phyloP scores from a whole-genome alignment of 2,888 invertebrate species.

The Aphodius granarius region DNA sequence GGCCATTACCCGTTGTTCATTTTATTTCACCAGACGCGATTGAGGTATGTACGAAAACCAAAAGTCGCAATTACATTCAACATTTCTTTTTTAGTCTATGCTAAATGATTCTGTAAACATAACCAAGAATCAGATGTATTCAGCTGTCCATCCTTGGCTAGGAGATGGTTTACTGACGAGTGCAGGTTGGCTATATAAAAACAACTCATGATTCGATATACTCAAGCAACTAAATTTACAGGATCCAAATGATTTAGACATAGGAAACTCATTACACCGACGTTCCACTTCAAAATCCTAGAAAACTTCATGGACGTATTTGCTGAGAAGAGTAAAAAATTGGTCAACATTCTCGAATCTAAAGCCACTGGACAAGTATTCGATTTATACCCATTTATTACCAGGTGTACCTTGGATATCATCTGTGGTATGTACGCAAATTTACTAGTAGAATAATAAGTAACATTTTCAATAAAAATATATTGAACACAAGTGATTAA shows the following conservation, averaged over 20 bases:
- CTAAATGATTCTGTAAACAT: conserved; percentile 25
- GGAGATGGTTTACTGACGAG: conserved; percentile 24
- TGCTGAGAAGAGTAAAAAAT: conserved; percentile 11
- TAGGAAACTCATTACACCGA: conserved; percentile 23
- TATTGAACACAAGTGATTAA: too few species aligned
- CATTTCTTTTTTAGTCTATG: conserved; percentile 11
- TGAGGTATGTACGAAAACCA: not conserved
- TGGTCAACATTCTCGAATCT: conserved; percentile 13
- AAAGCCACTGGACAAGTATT: conserved; percentile 13
- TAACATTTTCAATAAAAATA: too few species aligned
- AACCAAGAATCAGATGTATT: conserved; percentile 15
- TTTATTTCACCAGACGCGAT: not conserved
- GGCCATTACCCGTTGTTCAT: not conserved
- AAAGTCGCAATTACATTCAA: not conserved
- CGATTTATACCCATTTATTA: conserved; percentile 6
- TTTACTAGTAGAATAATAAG: too few species aligned
- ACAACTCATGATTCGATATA: too few species aligned
- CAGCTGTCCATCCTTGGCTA: conserved; percentile 18
- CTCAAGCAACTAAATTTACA: not conserved
- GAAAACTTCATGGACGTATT: conserved; percentile 23
- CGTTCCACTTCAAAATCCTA: conserved; percentile 24
- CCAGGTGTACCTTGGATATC: conserved; percentile 19
- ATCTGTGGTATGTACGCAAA: conserved; percentile 16
- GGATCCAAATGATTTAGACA: conserved; percentile 21
- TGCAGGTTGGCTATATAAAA: conserved; percentile 15